Base-by-base conservation (phyloP, 2,888 invertebrate genomes). In the Aricia artaxerxes region DNA sequence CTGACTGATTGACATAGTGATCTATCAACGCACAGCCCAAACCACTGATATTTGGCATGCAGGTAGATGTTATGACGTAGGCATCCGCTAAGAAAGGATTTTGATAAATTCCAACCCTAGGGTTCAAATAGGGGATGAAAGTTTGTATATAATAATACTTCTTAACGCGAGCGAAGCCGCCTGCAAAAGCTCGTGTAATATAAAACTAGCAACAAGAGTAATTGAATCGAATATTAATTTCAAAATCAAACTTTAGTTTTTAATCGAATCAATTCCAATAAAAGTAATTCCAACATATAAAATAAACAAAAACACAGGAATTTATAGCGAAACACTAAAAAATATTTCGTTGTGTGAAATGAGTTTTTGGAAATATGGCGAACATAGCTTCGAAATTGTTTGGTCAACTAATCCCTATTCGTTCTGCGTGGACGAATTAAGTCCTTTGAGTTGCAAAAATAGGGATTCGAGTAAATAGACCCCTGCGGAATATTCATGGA, bases 391-490 rank as follows among this genome's bases (percentile, higher is more conserved):
- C 44, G 75, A 49, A 49, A 49, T 75, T 75, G 44, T 75, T 75
- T 75, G 75, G 75, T 75, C 49, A 44, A 75, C n/a, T 75, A 40
- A 44, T 40, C 44, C 40, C n/a, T 44, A 49, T 75, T 75, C 44
- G 44, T 44, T 75, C 75, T 75, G 75, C 44, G 49, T 75, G 69
- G 69, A 69, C 69, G 16, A 69, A 69, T 69, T 69, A 69, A 69
- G 69, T 69, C 69, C 69, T 69, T 69, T 69, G 69, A 69, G 69
- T 69, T 69, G 69, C 69, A 69, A 69, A 69, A 69, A 69, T 38
- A 13, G 69, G 69, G 69, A 35, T 69, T 69, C 69, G 35, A 69
- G 35, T 69, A 38, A 69, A 69, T 38, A 13, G 13, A 35, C 13
- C 35, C 38, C 69, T 13, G 69, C 6, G 69, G 13, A 69, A 38